Evolutionary conservation across 2,797 vertebrate species (phyloP).

Genomic region (Tokudaia muenninki): DNA sequence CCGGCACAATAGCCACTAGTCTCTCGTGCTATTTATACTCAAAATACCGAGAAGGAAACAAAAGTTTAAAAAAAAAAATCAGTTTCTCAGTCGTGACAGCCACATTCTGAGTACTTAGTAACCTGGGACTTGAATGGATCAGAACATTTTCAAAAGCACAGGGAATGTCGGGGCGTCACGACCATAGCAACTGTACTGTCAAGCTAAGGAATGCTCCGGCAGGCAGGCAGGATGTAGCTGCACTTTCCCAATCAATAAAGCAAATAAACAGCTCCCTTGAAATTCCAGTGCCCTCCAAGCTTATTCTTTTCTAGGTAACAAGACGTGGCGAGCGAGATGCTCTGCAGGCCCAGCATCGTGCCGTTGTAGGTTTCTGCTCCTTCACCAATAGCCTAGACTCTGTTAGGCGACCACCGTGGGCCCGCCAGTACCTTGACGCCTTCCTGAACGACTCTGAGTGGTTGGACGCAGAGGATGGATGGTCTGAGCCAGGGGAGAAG

Average conservation of each 20-base stretch:
- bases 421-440: neutral
- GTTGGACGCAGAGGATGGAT: slow-evolving; percentile 1
- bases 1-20: neutral
- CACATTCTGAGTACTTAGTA: neutral
- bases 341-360: neutral
- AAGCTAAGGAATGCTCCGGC: neutral
- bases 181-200: neutral
- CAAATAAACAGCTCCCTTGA: neutral
- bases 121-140: neutral
- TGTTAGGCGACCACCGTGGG: neutral
- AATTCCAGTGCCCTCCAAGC: neutral
- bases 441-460: neutral
- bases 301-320: neutral
- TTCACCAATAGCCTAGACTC: slow-evolving; percentile 3
- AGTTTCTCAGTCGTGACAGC: neutral
- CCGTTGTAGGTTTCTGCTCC: neutral
- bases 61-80: neutral
- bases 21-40: neutral
- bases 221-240: neutral
- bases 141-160: neutral
- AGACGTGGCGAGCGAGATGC: neutral
- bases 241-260: neutral
- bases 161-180: neutral
- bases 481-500: slow-evolving; percentile 17
- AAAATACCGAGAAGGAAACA: slow-evolving; percentile 53